Base-by-base conservation (phyloP, 2,888 invertebrate genomes). In the Halictus quadricinctus region DNA sequence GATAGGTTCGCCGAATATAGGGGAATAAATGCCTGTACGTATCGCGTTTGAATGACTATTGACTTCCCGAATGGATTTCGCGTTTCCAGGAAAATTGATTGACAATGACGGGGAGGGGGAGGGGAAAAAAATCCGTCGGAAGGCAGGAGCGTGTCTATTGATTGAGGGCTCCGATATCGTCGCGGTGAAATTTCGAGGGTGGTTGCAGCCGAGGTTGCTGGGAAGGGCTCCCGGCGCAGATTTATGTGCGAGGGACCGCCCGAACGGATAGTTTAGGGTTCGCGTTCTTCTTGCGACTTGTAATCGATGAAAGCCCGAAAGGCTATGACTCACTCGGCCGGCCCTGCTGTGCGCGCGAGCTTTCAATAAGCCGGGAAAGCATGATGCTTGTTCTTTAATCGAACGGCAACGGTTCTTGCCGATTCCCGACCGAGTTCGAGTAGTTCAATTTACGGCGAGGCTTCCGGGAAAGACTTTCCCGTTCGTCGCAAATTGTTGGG, bases 181-280 rank as follows among this genome's bases (percentile, higher is more conserved):
- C 81, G 73, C 66, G 58, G 58, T 36, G 81, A 73, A 81, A 58
- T 81, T 81, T 66, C 81, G 21, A 25, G 69, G 66, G 36, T 15
- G 66, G 46, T 46, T 46, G n/a, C 50, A 18, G 25, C 8, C 7
- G 64, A 15, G 43, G 29, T 1, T 41, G n/a, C n/a, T 1, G 64
- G 43, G 25, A 29, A 74, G 69, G 69, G 81, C 54, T 46, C 8
- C 8, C 36, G 81, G 73, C 69, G 69, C 58, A 21, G 66, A 81
- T 81, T 74, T 81, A 74, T 66, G 66, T 25, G 25, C 15, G 29
- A 43, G 8, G 54, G 36, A 46, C 8, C 3, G 64, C 10, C 12
- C 36, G 81, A 73, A 54, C 46, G 46, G 48, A 29, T 70, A 21
- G 69, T 58, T 70, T 48, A 36, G 36, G 50, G 21, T 21, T 50